Evolutionary conservation across 2,888 invertebrate species (phyloP).

Genomic region (Bruchidius siliquastri): DNA sequence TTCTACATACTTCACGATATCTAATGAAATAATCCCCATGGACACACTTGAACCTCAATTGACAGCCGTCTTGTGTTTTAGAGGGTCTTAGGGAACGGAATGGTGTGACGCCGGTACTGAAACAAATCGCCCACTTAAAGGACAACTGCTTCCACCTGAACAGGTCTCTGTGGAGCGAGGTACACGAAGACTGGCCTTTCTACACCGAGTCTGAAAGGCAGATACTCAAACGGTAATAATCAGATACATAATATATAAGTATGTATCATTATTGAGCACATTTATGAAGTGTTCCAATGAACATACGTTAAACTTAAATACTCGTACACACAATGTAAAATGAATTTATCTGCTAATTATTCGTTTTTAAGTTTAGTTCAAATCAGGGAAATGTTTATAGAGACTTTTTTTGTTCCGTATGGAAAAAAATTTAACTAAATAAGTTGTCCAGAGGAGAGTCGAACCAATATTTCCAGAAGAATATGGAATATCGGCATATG

Average conservation of each 20-base stretch:
- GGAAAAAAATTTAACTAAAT: no score
- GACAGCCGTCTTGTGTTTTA: conserved; percentile 34
- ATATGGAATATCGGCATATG: no score
- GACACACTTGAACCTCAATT: not conserved
- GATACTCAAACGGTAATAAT: conserved; percentile 73
- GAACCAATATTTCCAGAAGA: no score
- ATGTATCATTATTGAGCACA: not conserved
- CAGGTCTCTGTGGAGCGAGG: conserved; percentile 87
- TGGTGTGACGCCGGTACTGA: conserved; percentile 71
- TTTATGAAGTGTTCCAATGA: no score
- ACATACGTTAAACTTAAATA: no score
- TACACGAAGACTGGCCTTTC: conserved; percentile 91
- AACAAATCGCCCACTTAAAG: conserved; percentile 74
- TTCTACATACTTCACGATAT: no score
- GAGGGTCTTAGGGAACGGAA: conserved; percentile 84
- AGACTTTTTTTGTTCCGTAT: no score
- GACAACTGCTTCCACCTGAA: conserved; percentile 88
- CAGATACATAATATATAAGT: not conserved
- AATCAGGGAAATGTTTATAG: no score
- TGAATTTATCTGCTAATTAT: no score
- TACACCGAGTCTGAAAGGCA: conserved; percentile 86
- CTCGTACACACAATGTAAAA: no score
- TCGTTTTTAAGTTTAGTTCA: no score
- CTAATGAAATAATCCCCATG: not conserved
- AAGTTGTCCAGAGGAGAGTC: no score